Evolutionary conservation across 2,797 vertebrate species (phyloP).

Genomic region (Trichosurus vulpecula): DNA sequence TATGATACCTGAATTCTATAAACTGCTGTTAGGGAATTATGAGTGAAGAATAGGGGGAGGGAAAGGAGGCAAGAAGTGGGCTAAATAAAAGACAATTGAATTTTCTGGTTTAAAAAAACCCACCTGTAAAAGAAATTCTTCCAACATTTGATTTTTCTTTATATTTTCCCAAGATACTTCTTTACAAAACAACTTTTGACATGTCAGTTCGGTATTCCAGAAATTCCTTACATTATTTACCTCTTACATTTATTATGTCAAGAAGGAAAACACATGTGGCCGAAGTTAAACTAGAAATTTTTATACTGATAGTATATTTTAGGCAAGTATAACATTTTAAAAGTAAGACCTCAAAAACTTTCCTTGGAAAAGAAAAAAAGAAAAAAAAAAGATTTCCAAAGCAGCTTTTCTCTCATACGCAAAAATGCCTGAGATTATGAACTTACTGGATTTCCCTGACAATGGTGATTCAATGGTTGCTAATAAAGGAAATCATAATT

Average conservation of each 20-base stretch:
- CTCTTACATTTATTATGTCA: neutral
- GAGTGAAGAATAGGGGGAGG: neutral
- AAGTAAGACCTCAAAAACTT: neutral
- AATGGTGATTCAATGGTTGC: neutral
- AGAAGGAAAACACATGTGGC: neutral
- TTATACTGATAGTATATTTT: neutral
- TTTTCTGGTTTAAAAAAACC: neutral
- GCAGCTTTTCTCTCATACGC: neutral
- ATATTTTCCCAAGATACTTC: neutral
- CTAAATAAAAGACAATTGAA: neutral
- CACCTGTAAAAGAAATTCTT: neutral
- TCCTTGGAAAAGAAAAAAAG: neutral
- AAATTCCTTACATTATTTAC: neutral
- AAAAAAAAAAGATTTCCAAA: neutral
- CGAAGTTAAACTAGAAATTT: neutral
- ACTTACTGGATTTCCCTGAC: neutral
- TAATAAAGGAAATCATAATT: neutral
- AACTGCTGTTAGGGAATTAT: neutral
- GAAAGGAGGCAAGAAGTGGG: neutral
- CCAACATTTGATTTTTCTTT: constrained; percentile 23
- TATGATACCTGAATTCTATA: neutral
- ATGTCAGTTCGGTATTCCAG: neutral
- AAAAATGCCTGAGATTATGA: neutral
- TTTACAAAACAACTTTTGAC: neutral
- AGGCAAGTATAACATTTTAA: constrained; percentile 6